Conservation (phyloP, 2,113 vertebrate genomes). For the Xiphophorus couchianus region DNA sequence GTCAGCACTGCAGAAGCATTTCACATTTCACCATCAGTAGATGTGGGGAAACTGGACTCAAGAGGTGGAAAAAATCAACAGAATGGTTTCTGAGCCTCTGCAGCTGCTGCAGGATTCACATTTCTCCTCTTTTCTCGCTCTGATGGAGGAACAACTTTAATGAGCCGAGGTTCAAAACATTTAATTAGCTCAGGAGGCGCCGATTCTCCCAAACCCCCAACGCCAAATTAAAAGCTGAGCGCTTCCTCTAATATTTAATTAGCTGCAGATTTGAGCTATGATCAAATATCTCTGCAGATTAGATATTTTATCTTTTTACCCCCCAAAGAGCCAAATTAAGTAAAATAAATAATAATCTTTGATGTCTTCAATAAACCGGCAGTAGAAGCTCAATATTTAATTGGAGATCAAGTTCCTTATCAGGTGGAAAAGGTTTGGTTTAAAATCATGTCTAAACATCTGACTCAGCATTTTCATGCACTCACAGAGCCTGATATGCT, state of each 20-base stretch:
- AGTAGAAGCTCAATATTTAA: not conserved
- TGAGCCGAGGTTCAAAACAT: not conserved
- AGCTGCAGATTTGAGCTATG: not conserved
- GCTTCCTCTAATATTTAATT: not conserved
- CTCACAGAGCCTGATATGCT: not conserved
- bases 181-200: not conserved
- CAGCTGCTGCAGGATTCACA: not conserved
- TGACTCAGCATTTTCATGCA: not conserved
- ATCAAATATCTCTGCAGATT: not conserved
- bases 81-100: not conserved
- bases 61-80: not conserved
- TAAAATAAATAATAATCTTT: not conserved
- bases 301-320: not conserved
- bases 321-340: not conserved
- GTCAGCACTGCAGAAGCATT: conserved; percentile 11
- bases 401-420: not conserved
- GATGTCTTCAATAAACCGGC: not conserved
- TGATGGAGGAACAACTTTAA: not conserved
- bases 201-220: not conserved
- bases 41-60: not conserved
- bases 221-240: not conserved
- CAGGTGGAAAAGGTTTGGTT: not conserved
- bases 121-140: not conserved
- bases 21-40: not conserved
- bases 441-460: not conserved